Evolutionary conservation across 2,113 vertebrate genomes (phyloP).

Genomic region (Aphelocoma coerulescens): DNA sequence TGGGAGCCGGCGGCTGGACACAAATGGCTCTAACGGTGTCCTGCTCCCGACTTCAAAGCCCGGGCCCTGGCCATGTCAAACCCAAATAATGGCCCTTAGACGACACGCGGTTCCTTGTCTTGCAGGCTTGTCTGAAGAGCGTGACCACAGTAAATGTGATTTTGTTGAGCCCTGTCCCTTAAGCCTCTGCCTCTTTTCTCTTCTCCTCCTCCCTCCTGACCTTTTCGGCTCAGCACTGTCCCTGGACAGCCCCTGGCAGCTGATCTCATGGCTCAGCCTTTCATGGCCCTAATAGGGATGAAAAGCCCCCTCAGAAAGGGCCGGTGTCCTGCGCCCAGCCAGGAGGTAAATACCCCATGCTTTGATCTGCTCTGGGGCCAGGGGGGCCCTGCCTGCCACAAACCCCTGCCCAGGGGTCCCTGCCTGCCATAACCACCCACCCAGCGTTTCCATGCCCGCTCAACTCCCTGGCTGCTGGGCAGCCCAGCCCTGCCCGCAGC

Average conservation of each 20-base stretch:
- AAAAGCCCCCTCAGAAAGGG: constrained; percentile 57
- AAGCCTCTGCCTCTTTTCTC: constrained; percentile 65
- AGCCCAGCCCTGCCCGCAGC: not conserved
- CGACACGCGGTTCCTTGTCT: constrained; percentile 42
- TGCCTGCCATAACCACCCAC: not conserved
- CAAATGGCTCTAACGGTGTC: not conserved
- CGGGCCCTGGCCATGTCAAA: constrained; percentile 1
- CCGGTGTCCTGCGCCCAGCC: not conserved
- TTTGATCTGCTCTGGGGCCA: constrained; percentile 50
- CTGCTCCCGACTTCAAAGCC: constrained; percentile 49
- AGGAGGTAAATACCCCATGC: constrained; percentile 46
- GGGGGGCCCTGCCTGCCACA: constrained; percentile 1
- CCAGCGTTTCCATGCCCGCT: not conserved
- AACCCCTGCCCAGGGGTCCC: not conserved
- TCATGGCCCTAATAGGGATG: constrained; percentile 60
- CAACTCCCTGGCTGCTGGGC: not conserved
- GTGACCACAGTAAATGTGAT: constrained; percentile 69
- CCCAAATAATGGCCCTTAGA: constrained; percentile 55
- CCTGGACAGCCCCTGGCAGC: constrained; percentile 58
- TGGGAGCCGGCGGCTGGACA: not conserved
- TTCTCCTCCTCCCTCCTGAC: constrained; percentile 63
- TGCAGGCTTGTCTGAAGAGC: constrained; percentile 61
- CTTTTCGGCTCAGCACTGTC: constrained; percentile 51
- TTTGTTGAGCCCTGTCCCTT: constrained; percentile 62
- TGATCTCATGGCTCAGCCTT: constrained; percentile 60